Evolutionary conservation across 1,140 invertebrate genomes (phyloP), one percentile per base, ranked within the genome.

Genomic region (Andricus grossulariae): DNA sequence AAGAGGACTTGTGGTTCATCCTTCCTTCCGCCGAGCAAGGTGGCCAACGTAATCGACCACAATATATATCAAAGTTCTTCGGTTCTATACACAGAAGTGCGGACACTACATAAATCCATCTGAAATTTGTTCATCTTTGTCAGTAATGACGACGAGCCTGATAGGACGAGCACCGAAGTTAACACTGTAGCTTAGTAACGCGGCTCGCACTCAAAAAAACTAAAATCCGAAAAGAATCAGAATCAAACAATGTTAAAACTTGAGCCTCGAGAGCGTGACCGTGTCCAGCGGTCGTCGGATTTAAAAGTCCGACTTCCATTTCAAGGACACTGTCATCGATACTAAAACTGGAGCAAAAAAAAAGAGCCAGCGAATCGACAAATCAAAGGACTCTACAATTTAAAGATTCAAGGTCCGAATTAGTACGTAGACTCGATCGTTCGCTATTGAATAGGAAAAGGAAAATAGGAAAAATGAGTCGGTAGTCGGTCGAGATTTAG

Each of bases 71-170:
- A 71, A 72, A 49, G 50, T 79, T 71, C 25, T 25, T 75, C 32
- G 49, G 12, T 75, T 21, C 66, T 66, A 75, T 79, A 72, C 57
- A 70, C 71, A 78, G 25, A 73, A 51, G 73, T 74, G 32, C 51
- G 73, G 32, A 82, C 74, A 77, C 75, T 80, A 79, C 84, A 81
- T 83, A 86, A 87, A 87, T 86, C 84, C 83, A 86, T 86, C 72
- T 84, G 86, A 82, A 88, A 87, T 87, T 81, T 79, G 80, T 83
- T 79, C 76, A 73, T 80, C 66, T 72, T 78, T 70, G 80, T 77
- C 79, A 83, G 77, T 78, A 76, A 51, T 74, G 70, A 75, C 55
- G 19, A 75, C 60, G 32, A 12, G 32, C 3, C 57, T 72, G 21
- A 19, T 76, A 50, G 72, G 6, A 21, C 52, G 55, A 50, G 78